Conservation (phyloP, 2,113 vertebrate genomes). For the Rhinichthys klamathensis region DNA sequence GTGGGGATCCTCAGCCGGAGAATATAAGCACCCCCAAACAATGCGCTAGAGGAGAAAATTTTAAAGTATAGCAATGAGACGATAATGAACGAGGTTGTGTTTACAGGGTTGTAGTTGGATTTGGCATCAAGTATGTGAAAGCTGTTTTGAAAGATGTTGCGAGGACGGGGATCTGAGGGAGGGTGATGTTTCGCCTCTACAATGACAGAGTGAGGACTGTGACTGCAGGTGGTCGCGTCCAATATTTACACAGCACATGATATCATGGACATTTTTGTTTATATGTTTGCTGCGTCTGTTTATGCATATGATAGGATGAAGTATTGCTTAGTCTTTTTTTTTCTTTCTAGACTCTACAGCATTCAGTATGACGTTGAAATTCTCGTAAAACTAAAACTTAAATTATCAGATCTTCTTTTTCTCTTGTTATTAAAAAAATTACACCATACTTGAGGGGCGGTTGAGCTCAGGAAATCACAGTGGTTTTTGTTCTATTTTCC, state of each 20-base stretch:
- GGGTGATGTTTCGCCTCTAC: slow-evolving; percentile 30
- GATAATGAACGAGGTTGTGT: background rate
- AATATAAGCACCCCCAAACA: slow-evolving; percentile 40
- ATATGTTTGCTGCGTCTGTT: background rate
- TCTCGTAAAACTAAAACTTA: background rate
- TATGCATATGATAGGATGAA: background rate
- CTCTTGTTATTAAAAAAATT: background rate
- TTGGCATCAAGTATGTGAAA: slow-evolving; percentile 14
- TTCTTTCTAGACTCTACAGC: background rate
- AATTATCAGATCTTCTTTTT: background rate
- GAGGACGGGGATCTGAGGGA: background rate
- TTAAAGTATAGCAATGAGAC: background rate
- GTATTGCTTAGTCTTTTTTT: background rate
- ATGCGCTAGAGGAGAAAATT: slow-evolving; percentile 29
- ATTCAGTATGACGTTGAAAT: background rate
- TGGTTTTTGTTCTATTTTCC: background rate
- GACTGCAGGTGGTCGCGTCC: slow-evolving; percentile 16
- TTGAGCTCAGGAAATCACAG: background rate
- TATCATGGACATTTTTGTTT: background rate
- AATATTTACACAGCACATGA: slow-evolving; percentile 43
- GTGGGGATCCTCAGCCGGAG: slow-evolving; percentile 18
- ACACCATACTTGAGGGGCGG: background rate
- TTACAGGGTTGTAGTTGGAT: background rate
- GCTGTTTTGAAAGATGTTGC: slow-evolving; percentile 41
- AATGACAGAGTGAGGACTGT: slow-evolving; percentile 28